phyloP scores from a whole-genome alignment of 2,113 vertebrate species.

The Morphnarchus princeps region DNA sequence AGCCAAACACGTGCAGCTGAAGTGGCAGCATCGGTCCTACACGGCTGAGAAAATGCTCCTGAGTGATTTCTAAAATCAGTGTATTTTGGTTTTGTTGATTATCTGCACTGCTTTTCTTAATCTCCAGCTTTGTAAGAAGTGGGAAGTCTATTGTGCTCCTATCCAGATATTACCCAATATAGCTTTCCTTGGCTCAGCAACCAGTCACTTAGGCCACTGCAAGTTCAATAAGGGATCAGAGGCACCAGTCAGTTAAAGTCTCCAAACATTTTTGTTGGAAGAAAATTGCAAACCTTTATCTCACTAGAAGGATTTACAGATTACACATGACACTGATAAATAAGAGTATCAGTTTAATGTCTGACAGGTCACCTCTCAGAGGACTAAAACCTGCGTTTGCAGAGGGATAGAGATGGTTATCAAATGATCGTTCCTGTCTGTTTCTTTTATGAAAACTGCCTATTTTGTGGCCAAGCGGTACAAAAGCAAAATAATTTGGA shows the following conservation, averaged over 20 bases:
- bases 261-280: constrained; percentile 1
- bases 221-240: not conserved
- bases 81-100: not conserved
- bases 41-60: fast-evolving
- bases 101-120: not conserved
- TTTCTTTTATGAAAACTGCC: not conserved
- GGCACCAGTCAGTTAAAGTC: not conserved
- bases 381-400: not conserved
- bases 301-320: constrained; percentile 31
- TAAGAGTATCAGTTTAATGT: not conserved
- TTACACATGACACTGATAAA: constrained; percentile 14
- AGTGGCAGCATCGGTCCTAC: not conserved
- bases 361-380: not conserved
- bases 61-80: not conserved
- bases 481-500: not conserved
- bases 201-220: not conserved
- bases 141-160: not conserved
- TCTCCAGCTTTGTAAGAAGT: not conserved
- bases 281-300: not conserved
- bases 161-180: not conserved
- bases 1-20: not conserved
- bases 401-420: not conserved
- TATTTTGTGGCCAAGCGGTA: not conserved
- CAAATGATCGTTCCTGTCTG: not conserved
- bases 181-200: constrained; percentile 12